A percentile compares a stretch with the other conserved stretches of the same genome.
Conservation (phyloP, 2,113 vertebrate species). For the Salvelinus namaycush region DNA sequence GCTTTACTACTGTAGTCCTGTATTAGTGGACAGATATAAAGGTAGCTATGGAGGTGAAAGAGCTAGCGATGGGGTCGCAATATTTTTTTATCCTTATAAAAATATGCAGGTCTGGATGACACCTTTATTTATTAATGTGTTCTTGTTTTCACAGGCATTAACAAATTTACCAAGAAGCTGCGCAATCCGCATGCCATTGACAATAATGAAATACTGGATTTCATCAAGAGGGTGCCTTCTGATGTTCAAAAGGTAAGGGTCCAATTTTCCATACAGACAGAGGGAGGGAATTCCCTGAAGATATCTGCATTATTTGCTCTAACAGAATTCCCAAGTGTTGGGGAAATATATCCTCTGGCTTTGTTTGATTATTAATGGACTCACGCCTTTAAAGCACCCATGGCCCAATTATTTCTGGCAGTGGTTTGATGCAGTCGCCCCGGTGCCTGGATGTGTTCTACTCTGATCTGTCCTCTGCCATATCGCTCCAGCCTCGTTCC, state of each 20-base stretch:
- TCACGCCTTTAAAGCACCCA: slow-evolving; percentile 63
- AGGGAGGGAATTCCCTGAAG: slow-evolving; percentile 67
- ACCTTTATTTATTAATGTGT: slow-evolving; percentile 63
- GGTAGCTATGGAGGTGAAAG: background rate
- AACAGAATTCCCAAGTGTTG: slow-evolving; percentile 71
- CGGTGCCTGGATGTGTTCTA: slow-evolving; percentile 37
- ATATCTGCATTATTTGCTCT: slow-evolving; percentile 72
- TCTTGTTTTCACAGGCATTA: slow-evolving; percentile 83
- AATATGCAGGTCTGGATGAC: slow-evolving; percentile 30
- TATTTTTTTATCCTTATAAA: slow-evolving; percentile 27
- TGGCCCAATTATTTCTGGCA: slow-evolving; percentile 71
- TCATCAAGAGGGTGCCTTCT: slow-evolving; percentile 95
- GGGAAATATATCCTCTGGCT: slow-evolving; percentile 68
- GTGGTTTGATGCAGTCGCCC: slow-evolving; percentile 46
- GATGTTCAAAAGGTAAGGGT: slow-evolving; percentile 96
- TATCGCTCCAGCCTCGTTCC: slow-evolving; percentile 46
- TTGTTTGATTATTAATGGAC: slow-evolving; percentile 78
- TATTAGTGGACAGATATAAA: too few species aligned
- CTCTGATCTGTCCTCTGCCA: slow-evolving; percentile 61
- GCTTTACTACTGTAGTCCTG: too few species aligned
- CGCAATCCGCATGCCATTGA: slow-evolving; percentile 90
- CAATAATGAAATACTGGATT: slow-evolving; percentile 93
- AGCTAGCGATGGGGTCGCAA: slow-evolving; percentile 2
- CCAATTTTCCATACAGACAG: slow-evolving; percentile 65
- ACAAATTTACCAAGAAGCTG: slow-evolving; percentile 98